A percentile compares a stretch with the other conserved stretches of the same genome.
Conservation (phyloP, 2,113 vertebrate genomes). For the Oreochromis tanganicae region DNA sequence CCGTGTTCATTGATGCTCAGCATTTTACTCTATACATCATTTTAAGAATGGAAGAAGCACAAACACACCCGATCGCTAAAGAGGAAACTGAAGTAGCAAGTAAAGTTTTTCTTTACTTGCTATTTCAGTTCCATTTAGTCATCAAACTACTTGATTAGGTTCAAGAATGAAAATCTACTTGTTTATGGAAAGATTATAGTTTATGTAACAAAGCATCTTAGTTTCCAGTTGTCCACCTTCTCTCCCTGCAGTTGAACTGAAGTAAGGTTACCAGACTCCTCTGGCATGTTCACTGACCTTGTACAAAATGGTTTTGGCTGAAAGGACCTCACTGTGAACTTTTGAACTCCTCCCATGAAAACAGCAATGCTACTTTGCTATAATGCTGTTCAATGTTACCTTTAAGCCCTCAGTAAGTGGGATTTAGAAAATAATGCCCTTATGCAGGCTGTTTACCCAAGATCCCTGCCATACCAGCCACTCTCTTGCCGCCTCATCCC, state of each 20-base stretch:
- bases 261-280: conserved; percentile 49
- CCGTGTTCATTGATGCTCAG: neutral
- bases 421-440: conserved; percentile 92
- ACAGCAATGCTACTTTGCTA: conserved; percentile 54
- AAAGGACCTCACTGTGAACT: conserved; percentile 60
- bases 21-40: neutral
- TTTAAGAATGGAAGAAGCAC: neutral
- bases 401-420: conserved; percentile 71
- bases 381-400: conserved; percentile 72
- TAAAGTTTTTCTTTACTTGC: neutral
- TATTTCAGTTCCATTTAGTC: neutral
- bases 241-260: conserved; percentile 38
- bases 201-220: neutral
- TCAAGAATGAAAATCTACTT: neutral
- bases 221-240: neutral
- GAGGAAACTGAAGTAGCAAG: neutral
- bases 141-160: neutral
- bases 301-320: conserved; percentile 39
- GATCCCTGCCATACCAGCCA: conserved; percentile 62
- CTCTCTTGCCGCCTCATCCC: conserved; percentile 35
- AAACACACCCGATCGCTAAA: neutral
- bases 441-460: conserved; percentile 83
- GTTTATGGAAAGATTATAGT: neutral
- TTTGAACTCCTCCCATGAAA: conserved; percentile 63
- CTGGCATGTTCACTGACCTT: conserved; percentile 39